Conservation (phyloP, 2,797 vertebrate species). For the Sebastes paucispinis region DNA sequence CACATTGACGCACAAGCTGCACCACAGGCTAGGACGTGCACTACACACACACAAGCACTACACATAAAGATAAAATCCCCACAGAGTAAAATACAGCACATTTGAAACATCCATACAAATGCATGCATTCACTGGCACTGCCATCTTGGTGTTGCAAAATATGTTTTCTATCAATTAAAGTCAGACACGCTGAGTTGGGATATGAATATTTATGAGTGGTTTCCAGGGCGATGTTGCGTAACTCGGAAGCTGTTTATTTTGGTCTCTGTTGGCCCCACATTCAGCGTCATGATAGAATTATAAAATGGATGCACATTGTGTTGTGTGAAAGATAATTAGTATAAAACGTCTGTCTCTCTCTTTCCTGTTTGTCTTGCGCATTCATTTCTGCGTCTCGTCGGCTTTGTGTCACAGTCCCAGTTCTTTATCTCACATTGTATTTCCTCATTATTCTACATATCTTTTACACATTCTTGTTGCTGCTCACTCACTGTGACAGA, state of each 20-base stretch:
- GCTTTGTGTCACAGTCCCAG: not conserved
- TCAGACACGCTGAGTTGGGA: slow-evolving; percentile 30
- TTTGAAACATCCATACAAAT: not conserved
- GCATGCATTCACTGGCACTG: not conserved
- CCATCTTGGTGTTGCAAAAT: slow-evolving; percentile 37
- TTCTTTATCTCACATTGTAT: not conserved
- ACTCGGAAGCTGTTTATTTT: slow-evolving; percentile 66
- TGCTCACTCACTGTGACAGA: not conserved
- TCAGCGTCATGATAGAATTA: slow-evolving; percentile 16
- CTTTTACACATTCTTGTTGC: not conserved
- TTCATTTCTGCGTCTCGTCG: not conserved
- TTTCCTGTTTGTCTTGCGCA: not conserved
- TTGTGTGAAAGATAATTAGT: slow-evolving; percentile 36
- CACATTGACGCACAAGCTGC: not conserved
- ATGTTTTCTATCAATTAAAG: slow-evolving; percentile 68
- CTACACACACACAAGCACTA: not conserved
- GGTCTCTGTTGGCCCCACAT: slow-evolving; percentile 50
- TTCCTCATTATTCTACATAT: not conserved
- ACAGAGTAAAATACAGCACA: not conserved
- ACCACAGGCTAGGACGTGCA: not conserved
- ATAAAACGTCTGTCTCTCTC: slow-evolving; percentile 2
- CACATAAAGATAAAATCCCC: not conserved
- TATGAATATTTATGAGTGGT: slow-evolving; percentile 68
- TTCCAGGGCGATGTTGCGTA: slow-evolving; percentile 67
- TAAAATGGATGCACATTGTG: slow-evolving; percentile 43